Base-by-base conservation (phyloP, 2,888 invertebrate species). In the Scaptomyza cyrtandrae region DNA sequence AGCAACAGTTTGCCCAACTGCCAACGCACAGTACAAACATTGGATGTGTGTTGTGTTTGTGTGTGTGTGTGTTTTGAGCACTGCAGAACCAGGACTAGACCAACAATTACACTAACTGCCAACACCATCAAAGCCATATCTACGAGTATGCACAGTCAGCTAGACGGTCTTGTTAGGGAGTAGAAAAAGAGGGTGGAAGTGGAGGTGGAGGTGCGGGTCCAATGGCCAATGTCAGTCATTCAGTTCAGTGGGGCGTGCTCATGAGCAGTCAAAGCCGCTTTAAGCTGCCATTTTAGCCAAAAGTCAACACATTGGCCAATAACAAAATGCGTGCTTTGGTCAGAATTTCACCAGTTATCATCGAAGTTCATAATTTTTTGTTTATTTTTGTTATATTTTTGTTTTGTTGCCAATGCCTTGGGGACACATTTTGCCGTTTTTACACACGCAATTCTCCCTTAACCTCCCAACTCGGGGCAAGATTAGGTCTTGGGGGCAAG, bases 371-470 rank as follows among this genome's bases (percentile, higher is more conserved):
- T 86, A 72, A 76, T 66, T 62, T 46, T 69, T 73, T 65, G 11
- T 11, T 6, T 11, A 3, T 24, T 24, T 24, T 24, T 24, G 24
- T 50, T 9, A 3, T 1, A 4, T 44, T 29, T 33, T 9, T n/a
- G n/a, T n/a, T 19, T 56, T 56, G 11, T 62, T 52, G 39, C 53
- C 58, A 59, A 80, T 77, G 85, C 85, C 80, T 77, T 57, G 59
- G 80, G 85, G 81, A 78, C 68, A 71, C 69, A 88, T 88, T 88
- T 89, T 68, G n/a, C 71, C 71, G 69, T 71, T 80, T 86, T 88
- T 76, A 82, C 82, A 88, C 86, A 81, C n/a, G n/a, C 86, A 80
- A 79, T 84, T 86, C 76, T 4, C 64, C 33, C 44, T 55, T 24
- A 19, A 31, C 48, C 52, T 13, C 31, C 37, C 16, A 24, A 24